Evolutionary conservation across 1,140 invertebrate species (phyloP), one percentile per base, ranked within the genome.

Genomic region (Daktulosphaira vitifoliae): DNA sequence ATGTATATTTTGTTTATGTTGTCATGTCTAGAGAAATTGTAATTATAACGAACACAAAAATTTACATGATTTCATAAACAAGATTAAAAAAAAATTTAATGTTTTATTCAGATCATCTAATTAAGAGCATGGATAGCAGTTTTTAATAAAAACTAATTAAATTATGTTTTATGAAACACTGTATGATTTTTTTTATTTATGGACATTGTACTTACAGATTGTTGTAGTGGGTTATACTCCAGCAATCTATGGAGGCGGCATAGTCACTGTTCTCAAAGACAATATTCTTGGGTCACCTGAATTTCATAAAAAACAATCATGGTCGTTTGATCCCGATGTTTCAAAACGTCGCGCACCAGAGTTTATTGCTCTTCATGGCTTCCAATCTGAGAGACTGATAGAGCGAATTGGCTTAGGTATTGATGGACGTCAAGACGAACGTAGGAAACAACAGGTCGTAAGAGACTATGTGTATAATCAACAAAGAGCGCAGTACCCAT

Each of bases 271-370:
- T n/a, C 8, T 70, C n/a, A 56, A 64, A 15, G 56, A 68, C 64
- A 68, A 66, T 49, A 50, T 70, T 11, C 44, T 65, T 46, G 69
- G 68, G n/a, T 11, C 54, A 4, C 48, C 67, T 3, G 48, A 44
- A 15, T 62, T 65, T 42, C 67, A 66, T 66, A 54, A 62, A 11
- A 56, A 68, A 20, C 69, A 70, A 62, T 65, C 49, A 49, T 71
- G 70, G 70, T 23, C 65, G 65, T 70, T 71, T 53, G 70, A 71
- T 52, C 70, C 70, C 7, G 38, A 68, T 38, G 70, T 67, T 13
- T 67, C 39, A n/a, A 22, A 11, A 7, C 59, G 70, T 13, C 48
- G 69, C 16, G 64, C 66, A 2, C 59, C 64, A 18, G 70, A 69
- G 38, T 71, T 71, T 51, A 64, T 68, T 37, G 65, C 56, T 6